phyloP scores from a whole-genome alignment of 2,797 vertebrate genomes.

The Mallotus villosus region DNA sequence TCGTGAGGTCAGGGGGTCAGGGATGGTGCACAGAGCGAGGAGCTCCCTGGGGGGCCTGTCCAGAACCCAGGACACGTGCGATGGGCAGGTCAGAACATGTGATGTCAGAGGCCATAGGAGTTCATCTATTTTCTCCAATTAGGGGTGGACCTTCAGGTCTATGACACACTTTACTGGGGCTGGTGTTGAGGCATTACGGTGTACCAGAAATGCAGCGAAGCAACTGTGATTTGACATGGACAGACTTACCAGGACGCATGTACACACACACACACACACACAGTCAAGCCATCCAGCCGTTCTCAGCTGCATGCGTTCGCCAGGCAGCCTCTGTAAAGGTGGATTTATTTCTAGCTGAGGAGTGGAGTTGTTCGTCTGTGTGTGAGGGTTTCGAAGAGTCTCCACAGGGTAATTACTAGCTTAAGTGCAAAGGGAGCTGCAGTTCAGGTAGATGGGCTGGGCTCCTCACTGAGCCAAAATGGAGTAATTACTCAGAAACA shows the following conservation, averaged over 20 bases:
- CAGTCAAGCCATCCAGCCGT: neutral
- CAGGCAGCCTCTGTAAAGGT: neutral
- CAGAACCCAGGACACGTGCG: neutral
- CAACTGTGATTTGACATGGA: neutral
- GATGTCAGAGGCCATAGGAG: neutral
- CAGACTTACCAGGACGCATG: conserved; percentile 20
- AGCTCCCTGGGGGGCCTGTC: neutral
- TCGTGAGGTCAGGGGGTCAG: conserved; percentile 1
- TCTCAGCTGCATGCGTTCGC: neutral
- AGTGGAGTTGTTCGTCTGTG: neutral
- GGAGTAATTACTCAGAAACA: conserved; percentile 10
- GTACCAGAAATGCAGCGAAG: neutral
- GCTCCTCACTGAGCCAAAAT: neutral
- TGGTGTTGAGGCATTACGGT: neutral
- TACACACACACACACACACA: conserved; percentile 10
- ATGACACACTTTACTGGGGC: neutral
- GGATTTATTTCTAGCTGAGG: conserved; percentile 15
- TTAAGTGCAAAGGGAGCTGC: conserved; percentile 11
- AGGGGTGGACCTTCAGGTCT: conserved; percentile 2
- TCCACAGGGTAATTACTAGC: conserved; percentile 12
- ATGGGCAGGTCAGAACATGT: conserved; percentile 6
- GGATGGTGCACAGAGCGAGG: neutral
- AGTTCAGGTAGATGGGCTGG: conserved; percentile 1
- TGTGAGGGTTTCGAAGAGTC: neutral
- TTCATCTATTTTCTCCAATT: conserved; percentile 3